These are phyloP conservation scores for Solea senegalensis DNA, from an alignment of 2,113 vertebrate genomes.

Conservation along the genomic window DNA sequence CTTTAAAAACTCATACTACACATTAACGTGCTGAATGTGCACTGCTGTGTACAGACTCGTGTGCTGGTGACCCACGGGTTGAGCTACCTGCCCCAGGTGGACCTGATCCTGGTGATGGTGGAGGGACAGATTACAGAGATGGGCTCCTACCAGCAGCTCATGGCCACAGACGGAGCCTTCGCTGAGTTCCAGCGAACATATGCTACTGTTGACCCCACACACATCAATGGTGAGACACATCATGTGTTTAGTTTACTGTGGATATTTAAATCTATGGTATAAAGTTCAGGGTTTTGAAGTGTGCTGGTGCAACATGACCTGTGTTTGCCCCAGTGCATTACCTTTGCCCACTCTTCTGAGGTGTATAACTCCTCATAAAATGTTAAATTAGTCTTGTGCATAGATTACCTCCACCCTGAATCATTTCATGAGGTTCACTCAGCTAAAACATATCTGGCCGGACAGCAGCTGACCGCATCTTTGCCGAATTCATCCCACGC, in stretches of 20 bases:
- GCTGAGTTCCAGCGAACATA: constrained; percentile 91
- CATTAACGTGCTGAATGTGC: not conserved
- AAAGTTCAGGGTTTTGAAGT: not conserved
- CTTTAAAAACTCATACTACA: too few species aligned
- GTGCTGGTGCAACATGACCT: not conserved
- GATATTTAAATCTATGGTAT: not conserved
- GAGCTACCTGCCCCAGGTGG: constrained; percentile 88
- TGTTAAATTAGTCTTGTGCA: too few species aligned
- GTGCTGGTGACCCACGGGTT: constrained; percentile 93
- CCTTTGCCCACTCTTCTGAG: too few species aligned
- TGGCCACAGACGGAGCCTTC: constrained; percentile 89
- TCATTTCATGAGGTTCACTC: too few species aligned
- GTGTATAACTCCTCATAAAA: too few species aligned
- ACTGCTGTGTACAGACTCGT: constrained; percentile 82
- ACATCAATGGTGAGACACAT: constrained; percentile 52
- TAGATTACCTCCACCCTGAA: too few species aligned
- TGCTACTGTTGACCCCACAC: constrained; percentile 82
- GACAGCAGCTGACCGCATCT: too few species aligned
- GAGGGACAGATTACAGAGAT: constrained; percentile 92
- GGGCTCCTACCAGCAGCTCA: constrained; percentile 92
- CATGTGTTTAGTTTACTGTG: too few species aligned
- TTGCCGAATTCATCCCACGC: too few species aligned
- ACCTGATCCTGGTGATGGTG: constrained; percentile 92
- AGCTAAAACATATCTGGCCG: too few species aligned
- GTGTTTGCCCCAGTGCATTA: too few species aligned